These are phyloP conservation scores for Probosciger aterrimus DNA, from an alignment of 2,113 vertebrate genomes.

Conservation along the genomic window DNA sequence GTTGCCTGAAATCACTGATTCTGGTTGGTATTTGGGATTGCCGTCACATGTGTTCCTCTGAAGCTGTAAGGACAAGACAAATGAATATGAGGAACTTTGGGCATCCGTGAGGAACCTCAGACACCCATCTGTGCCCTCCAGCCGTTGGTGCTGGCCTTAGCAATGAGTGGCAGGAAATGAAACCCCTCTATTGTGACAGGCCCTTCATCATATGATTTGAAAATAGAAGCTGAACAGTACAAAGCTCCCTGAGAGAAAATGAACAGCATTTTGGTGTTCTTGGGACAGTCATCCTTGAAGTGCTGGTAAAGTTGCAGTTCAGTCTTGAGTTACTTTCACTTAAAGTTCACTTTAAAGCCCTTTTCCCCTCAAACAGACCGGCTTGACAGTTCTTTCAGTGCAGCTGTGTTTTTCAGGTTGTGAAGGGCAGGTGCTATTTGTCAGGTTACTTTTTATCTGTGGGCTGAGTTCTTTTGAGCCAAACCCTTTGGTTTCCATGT, in stretches of 20 bases:
- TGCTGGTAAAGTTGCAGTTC: neutral
- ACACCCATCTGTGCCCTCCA: neutral
- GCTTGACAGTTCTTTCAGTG: neutral
- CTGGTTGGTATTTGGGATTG: neutral
- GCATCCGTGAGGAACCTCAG: neutral
- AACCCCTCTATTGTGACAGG: neutral
- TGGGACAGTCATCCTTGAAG: neutral
- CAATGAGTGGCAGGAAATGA: neutral
- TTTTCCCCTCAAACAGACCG: neutral
- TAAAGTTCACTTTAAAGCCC: neutral
- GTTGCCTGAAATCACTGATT: neutral
- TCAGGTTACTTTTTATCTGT: fast-evolving
- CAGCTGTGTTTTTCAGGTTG: neutral
- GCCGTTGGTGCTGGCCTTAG: neutral
- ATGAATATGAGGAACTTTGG: neutral
- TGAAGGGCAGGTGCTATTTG: neutral
- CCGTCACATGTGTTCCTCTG: neutral
- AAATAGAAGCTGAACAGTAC: neutral
- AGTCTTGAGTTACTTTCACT: neutral
- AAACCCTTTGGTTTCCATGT: neutral
- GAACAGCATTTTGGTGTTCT: neutral
- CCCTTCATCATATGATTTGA: neutral
- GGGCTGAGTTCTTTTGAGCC: neutral
- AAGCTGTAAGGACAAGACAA: neutral
- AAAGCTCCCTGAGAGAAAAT: neutral